Percentiles rank a stretch among this genome's conserved stretches.
phyloP scores from a whole-genome alignment of 2,797 vertebrate genomes.

The Clamator glandarius region DNA sequence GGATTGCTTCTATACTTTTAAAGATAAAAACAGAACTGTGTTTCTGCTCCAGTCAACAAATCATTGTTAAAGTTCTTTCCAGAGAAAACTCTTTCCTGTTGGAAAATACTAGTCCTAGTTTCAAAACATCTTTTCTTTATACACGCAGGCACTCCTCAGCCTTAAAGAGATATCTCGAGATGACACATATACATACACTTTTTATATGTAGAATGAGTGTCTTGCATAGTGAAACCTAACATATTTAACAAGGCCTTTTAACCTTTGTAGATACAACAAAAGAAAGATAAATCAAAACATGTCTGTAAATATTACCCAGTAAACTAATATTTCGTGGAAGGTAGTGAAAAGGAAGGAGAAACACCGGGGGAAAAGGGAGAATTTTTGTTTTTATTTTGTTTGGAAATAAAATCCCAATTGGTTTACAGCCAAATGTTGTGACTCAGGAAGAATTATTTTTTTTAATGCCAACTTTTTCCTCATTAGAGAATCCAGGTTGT shows the following conservation, averaged over 20 bases:
- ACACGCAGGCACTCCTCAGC: not conserved
- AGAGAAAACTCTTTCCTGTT: not conserved
- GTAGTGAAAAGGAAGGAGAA: not conserved
- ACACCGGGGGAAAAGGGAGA: not conserved
- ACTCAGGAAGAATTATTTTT: not conserved
- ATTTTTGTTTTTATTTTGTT: not conserved
- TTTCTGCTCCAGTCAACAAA: conserved; percentile 38
- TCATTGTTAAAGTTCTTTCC: not conserved
- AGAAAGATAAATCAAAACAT: not conserved
- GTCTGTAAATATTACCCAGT: not conserved
- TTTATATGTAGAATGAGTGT: not conserved
- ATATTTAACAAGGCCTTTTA: not conserved
- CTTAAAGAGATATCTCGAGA: not conserved
- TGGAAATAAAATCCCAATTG: not conserved
- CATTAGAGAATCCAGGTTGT: not conserved
- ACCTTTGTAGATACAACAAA: not conserved
- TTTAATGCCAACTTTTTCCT: not conserved
- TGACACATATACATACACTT: not conserved
- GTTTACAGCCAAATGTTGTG: not conserved
- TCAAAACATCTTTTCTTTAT: not conserved
- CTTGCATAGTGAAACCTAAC: not conserved
- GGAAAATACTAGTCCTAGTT: not conserved
- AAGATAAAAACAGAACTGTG: conserved; percentile 27
- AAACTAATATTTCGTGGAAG: not conserved
- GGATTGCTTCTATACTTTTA: conserved; percentile 29